phyloP scores from a whole-genome alignment of 2,888 invertebrate species.

The Norana najaformis region DNA sequence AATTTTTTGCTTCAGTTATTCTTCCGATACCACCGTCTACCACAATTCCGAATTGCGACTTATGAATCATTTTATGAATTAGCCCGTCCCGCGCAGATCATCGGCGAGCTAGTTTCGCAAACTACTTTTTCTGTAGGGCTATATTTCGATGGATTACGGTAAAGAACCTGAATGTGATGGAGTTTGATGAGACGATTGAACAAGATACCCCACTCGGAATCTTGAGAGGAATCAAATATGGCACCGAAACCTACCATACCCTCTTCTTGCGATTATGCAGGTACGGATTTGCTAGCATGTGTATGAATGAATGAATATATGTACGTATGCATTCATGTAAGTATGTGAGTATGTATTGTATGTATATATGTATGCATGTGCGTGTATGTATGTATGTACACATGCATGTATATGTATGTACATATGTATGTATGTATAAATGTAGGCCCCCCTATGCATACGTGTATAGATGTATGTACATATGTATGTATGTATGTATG shows the following conservation, averaged over 20 bases:
- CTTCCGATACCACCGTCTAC: too few species aligned
- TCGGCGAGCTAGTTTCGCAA: too few species aligned
- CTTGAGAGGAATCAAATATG: slow-evolving; percentile 61
- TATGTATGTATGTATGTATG: neutral
- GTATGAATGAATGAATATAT: neutral
- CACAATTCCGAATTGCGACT: too few species aligned
- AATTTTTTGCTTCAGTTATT: too few species aligned
- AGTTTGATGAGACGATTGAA: slow-evolving; percentile 66
- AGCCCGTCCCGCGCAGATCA: too few species aligned
- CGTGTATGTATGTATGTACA: neutral
- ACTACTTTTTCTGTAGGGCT: too few species aligned
- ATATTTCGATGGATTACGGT: slow-evolving; percentile 63
- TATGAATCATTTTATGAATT: too few species aligned
- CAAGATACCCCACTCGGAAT: slow-evolving; percentile 59
- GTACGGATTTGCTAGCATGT: slow-evolving; percentile 45
- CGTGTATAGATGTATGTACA: neutral
- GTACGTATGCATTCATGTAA: neutral
- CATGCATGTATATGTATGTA: neutral
- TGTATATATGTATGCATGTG: neutral
- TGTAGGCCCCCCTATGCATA: neutral
- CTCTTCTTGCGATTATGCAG: slow-evolving; percentile 63
- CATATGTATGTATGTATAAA: neutral
- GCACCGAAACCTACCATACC: slow-evolving; percentile 63
- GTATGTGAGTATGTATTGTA: neutral
- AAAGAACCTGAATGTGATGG: slow-evolving; percentile 62